Conservation (phyloP, 2,888 invertebrate genomes). For the Blastobasis adustella region DNA sequence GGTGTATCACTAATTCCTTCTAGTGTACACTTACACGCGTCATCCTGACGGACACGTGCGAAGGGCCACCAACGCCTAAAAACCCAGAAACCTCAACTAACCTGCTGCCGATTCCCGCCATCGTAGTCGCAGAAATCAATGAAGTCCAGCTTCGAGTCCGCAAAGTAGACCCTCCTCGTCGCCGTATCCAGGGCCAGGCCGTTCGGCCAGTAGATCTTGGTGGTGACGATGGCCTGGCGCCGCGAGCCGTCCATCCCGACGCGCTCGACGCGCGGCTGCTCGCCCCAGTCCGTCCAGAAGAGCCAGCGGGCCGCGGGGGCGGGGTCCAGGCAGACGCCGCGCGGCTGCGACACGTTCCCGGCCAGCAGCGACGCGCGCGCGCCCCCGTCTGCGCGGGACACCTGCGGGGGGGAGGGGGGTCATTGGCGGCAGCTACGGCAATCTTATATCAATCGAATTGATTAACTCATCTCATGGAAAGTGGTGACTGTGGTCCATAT, state of each 20-base stretch:
- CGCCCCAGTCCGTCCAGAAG: conserved; percentile 99
- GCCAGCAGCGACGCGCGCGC: conserved; percentile 89
- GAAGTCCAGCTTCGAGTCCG: conserved; percentile 97
- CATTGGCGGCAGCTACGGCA: no score
- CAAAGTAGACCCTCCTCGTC: conserved; percentile 95
- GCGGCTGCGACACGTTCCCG: conserved; percentile 95
- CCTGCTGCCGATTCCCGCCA: conserved; percentile 89
- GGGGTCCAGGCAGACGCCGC: conserved; percentile 97
- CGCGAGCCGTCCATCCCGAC: conserved; percentile 97
- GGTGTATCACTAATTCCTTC: no score
- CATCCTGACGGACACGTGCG: no score
- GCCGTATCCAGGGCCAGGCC: conserved; percentile 97
- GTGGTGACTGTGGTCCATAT: no score
- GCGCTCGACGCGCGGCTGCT: conserved; percentile 95
- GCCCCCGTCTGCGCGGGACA: conserved; percentile 84
- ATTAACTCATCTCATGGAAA: no score
- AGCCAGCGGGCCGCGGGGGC: conserved; percentile 89
- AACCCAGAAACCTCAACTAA: no score
- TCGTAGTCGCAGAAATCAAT: conserved; percentile 99
- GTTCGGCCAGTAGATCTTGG: conserved; percentile 99
- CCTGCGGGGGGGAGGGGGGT: no score
- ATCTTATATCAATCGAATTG: no score
- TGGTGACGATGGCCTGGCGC: conserved; percentile 88
- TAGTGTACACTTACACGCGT: no score
- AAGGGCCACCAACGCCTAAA: no score